These are phyloP conservation scores for Neotoxoptera formosana DNA, from an alignment of 1,140 invertebrate species.

Conservation along the genomic window DNA sequence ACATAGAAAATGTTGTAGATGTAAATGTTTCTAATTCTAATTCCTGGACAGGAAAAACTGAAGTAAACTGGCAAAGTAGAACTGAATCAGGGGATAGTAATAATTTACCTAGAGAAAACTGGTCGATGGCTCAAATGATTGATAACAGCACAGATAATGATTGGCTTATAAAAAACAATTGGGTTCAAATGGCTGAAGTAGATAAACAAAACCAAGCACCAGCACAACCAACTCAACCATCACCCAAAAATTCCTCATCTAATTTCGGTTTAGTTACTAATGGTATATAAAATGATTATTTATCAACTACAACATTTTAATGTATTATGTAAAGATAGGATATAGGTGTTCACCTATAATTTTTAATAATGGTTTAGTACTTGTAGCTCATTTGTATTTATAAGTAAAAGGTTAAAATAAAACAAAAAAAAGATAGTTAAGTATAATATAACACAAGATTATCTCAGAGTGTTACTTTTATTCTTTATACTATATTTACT, in stretches of 20 bases:
- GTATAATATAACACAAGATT: not conserved
- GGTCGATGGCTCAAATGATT: slow-evolving; percentile 30
- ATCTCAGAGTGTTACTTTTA: not conserved
- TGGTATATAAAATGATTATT: slow-evolving; percentile 31
- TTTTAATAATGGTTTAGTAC: not conserved
- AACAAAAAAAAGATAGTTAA: not conserved
- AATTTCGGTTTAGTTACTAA: slow-evolving; percentile 51
- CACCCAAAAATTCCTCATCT: not conserved
- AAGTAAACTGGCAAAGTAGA: slow-evolving; percentile 41
- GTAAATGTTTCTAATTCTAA: not conserved
- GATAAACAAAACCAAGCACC: not conserved
- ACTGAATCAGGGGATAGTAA: not conserved
- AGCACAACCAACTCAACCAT: not conserved
- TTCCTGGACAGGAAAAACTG: slow-evolving; percentile 1
- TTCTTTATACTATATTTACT: not conserved
- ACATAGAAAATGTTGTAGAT: slow-evolving; percentile 14
- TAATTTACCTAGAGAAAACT: slow-evolving; percentile 46
- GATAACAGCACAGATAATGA: slow-evolving; percentile 21
- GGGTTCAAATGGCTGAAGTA: slow-evolving; percentile 34
- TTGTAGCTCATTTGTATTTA: not conserved
- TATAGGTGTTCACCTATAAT: slow-evolving; percentile 1
- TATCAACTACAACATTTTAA: not conserved
- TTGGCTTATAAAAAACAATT: slow-evolving; percentile 48
- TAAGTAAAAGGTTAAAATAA: not conserved
- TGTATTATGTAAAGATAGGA: not conserved